Base-by-base conservation (phyloP, 2,113 vertebrate genomes). In the Jaculus jaculus region DNA sequence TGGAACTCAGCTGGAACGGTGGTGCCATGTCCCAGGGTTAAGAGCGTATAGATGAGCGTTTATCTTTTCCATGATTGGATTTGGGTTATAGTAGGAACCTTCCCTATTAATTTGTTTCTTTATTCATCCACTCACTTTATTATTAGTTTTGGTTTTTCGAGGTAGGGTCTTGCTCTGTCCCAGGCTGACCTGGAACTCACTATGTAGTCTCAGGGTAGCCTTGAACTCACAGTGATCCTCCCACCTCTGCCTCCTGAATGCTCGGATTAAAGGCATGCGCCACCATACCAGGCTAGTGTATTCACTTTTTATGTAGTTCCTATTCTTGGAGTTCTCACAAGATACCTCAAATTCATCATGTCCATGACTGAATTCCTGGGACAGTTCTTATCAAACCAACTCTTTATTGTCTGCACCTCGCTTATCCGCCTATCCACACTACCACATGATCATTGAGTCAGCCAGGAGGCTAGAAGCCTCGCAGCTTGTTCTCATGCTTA, bases 91-190 rank as follows among this genome's bases (percentile, higher is more conserved):
- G 42, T 23, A 51, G 73, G 66, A 77, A 71, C 51, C 7, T 8
- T 12, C 10, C 65, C 15, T 80, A 10, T 65, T 87, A 15, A 77
- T n/a, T 30, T 77, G 60, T 15, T 42, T 13, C 8, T 61, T 47
- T 47, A 80, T 68, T 65, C 58, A 82, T 39, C 90, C 26, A 69
- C 26, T 87, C 4, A 17, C 80, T 60, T 66, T 80, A 69, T 93
- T 87, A 68, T 72, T 88, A 77, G n/a, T n/a, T n/a, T n/a, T n/a
- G n/a, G n/a, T 54, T 54, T 54, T 47, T 47, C 8, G 42, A 47
- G 42, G 42, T 47, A 47, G 42, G 42, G 42, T 47, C 42, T 47
- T 47, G 5, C 42, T 47, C 42, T 47, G 8, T 5, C 42, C 42
- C 42, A 47, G 42, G 42, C 42, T 47, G 42, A 47, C 42, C 42